Evolutionary conservation across 2,888 invertebrate genomes (phyloP).

Genomic region (Brenthis daphne): DNA sequence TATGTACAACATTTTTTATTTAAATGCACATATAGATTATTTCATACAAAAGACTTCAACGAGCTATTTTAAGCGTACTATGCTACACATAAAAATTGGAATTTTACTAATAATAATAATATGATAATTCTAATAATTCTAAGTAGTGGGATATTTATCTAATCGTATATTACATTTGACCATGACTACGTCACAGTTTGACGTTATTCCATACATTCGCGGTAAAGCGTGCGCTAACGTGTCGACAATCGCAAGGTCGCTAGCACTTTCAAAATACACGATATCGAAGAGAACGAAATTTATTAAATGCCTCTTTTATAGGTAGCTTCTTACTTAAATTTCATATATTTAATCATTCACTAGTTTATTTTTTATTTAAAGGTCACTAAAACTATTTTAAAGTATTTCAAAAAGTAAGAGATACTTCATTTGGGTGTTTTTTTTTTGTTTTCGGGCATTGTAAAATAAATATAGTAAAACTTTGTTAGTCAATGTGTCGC

Average conservation of each 20-base stretch:
- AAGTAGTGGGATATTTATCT: background rate
- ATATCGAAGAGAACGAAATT: constrained; percentile 10
- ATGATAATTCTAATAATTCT: background rate
- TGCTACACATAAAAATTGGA: background rate
- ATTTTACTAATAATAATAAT: no score
- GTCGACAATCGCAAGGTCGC: constrained; percentile 31
- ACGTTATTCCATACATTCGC: constrained; percentile 36
- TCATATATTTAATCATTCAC: no score
- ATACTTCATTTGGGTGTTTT: no score
- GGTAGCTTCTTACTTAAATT: no score
- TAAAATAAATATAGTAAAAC: no score
- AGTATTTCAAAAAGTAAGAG: no score
- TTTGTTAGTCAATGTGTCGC: no score
- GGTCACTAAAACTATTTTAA: no score
- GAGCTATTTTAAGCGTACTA: background rate
- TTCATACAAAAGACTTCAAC: constrained; percentile 7
- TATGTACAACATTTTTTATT: no score
- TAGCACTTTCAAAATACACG: constrained; percentile 34
- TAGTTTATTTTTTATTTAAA: no score
- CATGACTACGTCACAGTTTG: constrained; percentile 36
- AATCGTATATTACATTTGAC: constrained; percentile 24
- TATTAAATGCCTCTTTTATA: constrained; percentile 7
- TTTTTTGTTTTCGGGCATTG: no score
- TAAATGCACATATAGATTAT: background rate
- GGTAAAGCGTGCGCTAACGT: constrained; percentile 24